phyloP scores from a whole-genome alignment of 2,113 vertebrate species.

The Laticauda laticaudata region DNA sequence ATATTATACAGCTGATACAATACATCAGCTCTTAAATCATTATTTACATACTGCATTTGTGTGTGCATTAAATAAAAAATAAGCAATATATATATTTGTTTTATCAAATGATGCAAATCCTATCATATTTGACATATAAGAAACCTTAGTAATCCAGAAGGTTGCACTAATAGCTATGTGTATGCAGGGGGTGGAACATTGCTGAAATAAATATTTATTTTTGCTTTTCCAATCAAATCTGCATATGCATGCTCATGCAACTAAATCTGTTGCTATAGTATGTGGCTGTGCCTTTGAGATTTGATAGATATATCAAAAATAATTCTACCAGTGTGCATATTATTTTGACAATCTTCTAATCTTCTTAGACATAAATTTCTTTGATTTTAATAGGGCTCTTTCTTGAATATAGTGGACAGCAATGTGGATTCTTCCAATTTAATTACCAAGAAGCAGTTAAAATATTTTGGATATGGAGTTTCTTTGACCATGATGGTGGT shows the following conservation, averaged over 20 bases:
- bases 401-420: no score
- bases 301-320: not conserved
- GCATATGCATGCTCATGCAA: not conserved
- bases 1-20: not conserved
- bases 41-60: not conserved
- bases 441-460: not conserved
- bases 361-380: not conserved
- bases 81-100: not conserved
- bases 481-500: not conserved
- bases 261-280: not conserved
- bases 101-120: not conserved
- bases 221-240: not conserved
- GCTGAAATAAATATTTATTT: not conserved
- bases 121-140: not conserved
- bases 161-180: not conserved
- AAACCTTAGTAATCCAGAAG: not conserved
- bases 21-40: not conserved
- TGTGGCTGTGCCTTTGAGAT: not conserved
- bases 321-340: not conserved
- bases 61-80: not conserved
- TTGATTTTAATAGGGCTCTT: not conserved
- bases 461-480: not conserved
- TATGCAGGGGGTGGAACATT: not conserved
- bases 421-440: not conserved
- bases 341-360: not conserved